Evolutionary conservation across 2,888 invertebrate genomes (phyloP), one percentile per base, ranked within the genome.

Genomic region (Cheilosia urbana): DNA sequence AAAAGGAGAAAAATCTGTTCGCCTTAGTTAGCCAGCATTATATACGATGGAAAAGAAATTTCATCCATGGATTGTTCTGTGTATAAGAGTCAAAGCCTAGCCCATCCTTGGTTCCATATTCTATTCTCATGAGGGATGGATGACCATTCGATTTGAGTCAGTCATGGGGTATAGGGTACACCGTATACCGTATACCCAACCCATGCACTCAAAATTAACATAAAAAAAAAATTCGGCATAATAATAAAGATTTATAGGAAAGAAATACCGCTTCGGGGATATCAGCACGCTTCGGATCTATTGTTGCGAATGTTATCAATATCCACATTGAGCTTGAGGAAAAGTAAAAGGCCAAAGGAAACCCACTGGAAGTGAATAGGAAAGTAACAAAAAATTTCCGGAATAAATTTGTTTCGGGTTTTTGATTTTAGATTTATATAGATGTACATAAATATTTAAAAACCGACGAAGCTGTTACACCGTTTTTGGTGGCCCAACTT

Each of bases 221-320:
- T 71, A 78, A 78, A 51, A 49, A 78, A 2, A 24, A 78, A 78
- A 71, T 69, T 55, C 55, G 55, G 58, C 62, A 69, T 62, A 78
- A 69, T 71, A 71, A 78, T 71, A 78, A 71, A 62, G 77, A 69
- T 78, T 78, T 78, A 78, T 78, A 51, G 71, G 27, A 71, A 47
- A 57, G 47, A 49, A 65, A 58, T 62, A 65, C 63, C 55, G 57
- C 63, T 78, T 24, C 57, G 49, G 42, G 71, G 57, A 65, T 71
- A 71, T 71, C 66, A 62, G 45, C 27, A 27, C 62, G 63, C 27
- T 47, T 71, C 27, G 47, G 55, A 55, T 71, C 63, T 51, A 71
- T 71, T 55, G 47, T 62, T 63, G 62, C 27, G 37, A 55, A 57
- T 58, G 5, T 51, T 51, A 71, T 78, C 78, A 78, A 78, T 69